Percentiles rank a stretch among this genome's conserved stretches.
Evolutionary conservation across 2,797 vertebrate genomes (phyloP).

Genomic region (Otolemur crassicaudatus): DNA sequence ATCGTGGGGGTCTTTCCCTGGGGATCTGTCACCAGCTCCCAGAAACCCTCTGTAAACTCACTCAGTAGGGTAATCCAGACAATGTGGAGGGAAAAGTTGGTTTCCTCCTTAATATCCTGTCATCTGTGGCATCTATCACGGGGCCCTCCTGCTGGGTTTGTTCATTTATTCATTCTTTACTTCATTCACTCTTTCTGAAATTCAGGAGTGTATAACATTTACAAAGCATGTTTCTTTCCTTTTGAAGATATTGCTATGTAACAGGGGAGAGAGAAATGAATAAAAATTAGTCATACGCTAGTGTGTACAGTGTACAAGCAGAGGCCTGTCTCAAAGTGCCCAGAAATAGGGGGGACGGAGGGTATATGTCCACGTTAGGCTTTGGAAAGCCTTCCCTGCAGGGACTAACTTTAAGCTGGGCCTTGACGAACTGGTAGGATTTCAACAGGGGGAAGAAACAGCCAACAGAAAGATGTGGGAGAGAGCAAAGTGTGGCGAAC

Average conservation of each 20-base stretch:
- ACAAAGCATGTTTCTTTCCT: slow-evolving; percentile 6
- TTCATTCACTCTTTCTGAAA: slow-evolving; percentile 37
- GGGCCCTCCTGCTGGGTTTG: not conserved
- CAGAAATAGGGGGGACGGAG: not conserved
- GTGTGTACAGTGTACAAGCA: no score
- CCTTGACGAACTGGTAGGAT: not conserved
- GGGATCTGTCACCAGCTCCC: not conserved
- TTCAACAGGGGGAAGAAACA: not conserved
- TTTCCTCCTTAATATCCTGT: not conserved
- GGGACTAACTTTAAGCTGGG: not conserved
- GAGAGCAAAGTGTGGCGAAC: not conserved
- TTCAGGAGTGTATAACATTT: not conserved
- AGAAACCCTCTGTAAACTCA: not conserved
- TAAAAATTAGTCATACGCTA: not conserved
- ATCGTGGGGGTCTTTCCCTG: not conserved
- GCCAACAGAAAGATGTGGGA: not conserved
- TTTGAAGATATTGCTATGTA: not conserved
- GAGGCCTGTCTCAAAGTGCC: not conserved
- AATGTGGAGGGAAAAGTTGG: not conserved
- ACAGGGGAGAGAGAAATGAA: not conserved
- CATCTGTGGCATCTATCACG: not conserved
- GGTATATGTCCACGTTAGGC: not conserved
- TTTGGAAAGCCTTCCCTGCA: not conserved
- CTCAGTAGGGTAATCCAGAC: not conserved
- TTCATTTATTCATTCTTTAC: not conserved